A percentile compares a stretch with the other conserved stretches of the same genome.
These are phyloP conservation scores for Xanthostigma xanthostigma DNA, from an alignment of 2,888 invertebrate species.

Conservation along the genomic window DNA sequence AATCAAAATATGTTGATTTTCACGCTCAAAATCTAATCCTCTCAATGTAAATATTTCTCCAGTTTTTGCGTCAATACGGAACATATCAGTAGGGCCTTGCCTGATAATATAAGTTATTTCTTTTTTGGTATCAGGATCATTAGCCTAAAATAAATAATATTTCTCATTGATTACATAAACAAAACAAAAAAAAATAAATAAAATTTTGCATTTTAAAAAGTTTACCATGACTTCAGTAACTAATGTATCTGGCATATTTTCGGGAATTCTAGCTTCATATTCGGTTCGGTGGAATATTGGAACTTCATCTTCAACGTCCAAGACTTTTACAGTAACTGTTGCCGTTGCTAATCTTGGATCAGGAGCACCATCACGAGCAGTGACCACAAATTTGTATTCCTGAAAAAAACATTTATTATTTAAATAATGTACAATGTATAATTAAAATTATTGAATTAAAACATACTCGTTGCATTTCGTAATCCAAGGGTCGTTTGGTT, in stretches of 20 bases:
- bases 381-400: constrained; percentile 72
- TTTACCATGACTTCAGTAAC: constrained; percentile 63
- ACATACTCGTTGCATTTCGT: constrained; percentile 60
- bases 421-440: background rate
- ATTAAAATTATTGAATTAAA: constrained; percentile 11
- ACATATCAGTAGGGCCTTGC: constrained; percentile 66
- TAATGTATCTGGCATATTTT: constrained; percentile 64
- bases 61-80: constrained; percentile 65
- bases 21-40: constrained; percentile 65
- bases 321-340: constrained; percentile 65
- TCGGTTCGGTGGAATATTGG: constrained; percentile 58
- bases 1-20: constrained; percentile 54
- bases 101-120: constrained; percentile 72
- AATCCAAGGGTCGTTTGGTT: constrained; percentile 62
- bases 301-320: constrained; percentile 69
- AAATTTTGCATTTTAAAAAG: constrained; percentile 2
- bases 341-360: constrained; percentile 77
- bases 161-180: too few species aligned
- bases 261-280: constrained; percentile 70
- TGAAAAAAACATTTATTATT: constrained; percentile 21
- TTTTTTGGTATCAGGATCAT: constrained; percentile 66
- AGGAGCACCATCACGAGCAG: constrained; percentile 75
- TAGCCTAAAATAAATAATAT: constrained; percentile 12
- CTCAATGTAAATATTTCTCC: constrained; percentile 64
- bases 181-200: background rate